phyloP scores from a whole-genome alignment of 2,797 vertebrate genomes.

The Sparus aurata region DNA sequence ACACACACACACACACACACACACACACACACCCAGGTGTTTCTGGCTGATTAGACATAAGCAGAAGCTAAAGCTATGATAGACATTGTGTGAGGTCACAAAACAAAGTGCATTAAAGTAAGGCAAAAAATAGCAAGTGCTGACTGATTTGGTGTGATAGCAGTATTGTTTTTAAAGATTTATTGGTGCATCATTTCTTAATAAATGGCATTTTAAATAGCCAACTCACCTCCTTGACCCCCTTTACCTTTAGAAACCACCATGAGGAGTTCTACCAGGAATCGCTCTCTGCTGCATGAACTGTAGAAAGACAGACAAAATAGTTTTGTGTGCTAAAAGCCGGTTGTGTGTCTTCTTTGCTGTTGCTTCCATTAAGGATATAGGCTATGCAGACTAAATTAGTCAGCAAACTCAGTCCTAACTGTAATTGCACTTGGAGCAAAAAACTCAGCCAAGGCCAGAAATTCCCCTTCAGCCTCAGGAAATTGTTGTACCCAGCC shows the following conservation, averaged over 20 bases:
- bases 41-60: background rate
- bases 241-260: background rate
- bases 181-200: background rate
- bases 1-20: no score
- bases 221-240: background rate
- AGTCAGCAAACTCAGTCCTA: background rate
- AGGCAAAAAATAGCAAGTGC: background rate
- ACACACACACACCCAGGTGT: no score
- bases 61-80: background rate
- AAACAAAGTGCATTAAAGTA: background rate
- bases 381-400: background rate
- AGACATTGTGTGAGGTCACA: background rate
- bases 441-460: no score
- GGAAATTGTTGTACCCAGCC: no score
- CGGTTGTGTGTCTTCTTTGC: background rate
- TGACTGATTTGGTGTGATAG: background rate
- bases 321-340: background rate
- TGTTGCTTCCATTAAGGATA: background rate
- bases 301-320: background rate
- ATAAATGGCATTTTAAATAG: background rate
- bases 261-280: background rate
- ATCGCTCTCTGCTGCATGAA: background rate
- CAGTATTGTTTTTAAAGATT: background rate
- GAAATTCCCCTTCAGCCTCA: no score
- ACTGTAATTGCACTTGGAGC: background rate